phyloP scores from a whole-genome alignment of 2,797 vertebrate species.

The Gastrophryne carolinensis region DNA sequence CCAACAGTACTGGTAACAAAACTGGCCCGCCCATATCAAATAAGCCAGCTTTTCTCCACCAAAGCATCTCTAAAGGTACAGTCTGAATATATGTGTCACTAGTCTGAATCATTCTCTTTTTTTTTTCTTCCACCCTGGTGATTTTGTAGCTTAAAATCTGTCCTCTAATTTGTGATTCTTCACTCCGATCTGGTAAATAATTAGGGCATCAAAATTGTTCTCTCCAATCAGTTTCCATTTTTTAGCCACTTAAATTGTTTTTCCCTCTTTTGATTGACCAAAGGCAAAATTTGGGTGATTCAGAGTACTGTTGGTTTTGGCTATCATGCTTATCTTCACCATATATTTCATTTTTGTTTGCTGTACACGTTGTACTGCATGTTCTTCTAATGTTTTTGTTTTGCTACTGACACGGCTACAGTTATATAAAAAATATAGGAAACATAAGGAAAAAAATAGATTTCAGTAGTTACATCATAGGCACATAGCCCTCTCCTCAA shows the following conservation, averaged over 20 bases:
- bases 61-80: slow-evolving; percentile 85
- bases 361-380: slow-evolving; percentile 58
- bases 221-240: slow-evolving; percentile 50
- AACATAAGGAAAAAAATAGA: no score
- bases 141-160: slow-evolving; percentile 27
- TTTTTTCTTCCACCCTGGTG: slow-evolving; percentile 46
- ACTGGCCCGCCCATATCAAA: slow-evolving; percentile 78
- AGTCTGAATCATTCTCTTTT: slow-evolving; percentile 29
- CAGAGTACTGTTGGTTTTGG: slow-evolving; percentile 96
- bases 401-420: no score
- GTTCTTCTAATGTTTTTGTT: slow-evolving; percentile 2
- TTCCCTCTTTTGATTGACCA: slow-evolving; percentile 56
- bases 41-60: slow-evolving; percentile 78
- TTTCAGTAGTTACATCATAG: no score
- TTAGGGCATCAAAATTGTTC: slow-evolving; percentile 55
- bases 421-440: no score
- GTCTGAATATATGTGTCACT: slow-evolving; percentile 57
- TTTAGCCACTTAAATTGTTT: slow-evolving; percentile 47
- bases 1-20: slow-evolving; percentile 89
- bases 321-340: slow-evolving; percentile 69
- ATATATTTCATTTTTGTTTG: slow-evolving; percentile 64
- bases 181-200: slow-evolving; percentile 49
- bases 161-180: slow-evolving; percentile 50
- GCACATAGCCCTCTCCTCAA: no score
- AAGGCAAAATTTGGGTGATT: slow-evolving; percentile 64